These are phyloP conservation scores for Moxostoma hubbsi DNA, from an alignment of 2,797 vertebrate genomes.

Conservation along the genomic window DNA sequence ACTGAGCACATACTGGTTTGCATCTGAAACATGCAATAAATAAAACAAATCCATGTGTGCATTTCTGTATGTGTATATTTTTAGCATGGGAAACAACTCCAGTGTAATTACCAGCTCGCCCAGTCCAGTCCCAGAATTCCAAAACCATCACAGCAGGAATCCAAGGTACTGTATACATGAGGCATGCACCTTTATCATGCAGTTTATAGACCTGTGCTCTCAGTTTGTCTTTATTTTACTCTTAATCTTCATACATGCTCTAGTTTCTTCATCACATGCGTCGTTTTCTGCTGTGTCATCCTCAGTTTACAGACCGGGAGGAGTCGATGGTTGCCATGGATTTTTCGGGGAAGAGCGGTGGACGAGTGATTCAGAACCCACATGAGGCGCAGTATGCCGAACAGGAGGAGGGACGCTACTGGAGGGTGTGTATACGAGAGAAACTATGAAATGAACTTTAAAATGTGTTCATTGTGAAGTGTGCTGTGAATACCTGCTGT, in stretches of 20 bases:
- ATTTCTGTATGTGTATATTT: conserved; percentile 36
- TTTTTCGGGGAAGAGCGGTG: conserved; percentile 90
- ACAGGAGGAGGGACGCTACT: conserved; percentile 89
- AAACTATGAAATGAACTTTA: too few species aligned
- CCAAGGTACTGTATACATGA: conserved; percentile 74
- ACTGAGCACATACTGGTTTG: not conserved
- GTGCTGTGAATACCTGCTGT: too few species aligned
- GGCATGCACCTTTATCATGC: too few species aligned
- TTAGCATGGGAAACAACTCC: conserved; percentile 90
- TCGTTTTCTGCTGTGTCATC: not conserved
- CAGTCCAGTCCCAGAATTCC: conserved; percentile 74
- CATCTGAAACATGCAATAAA: not conserved
- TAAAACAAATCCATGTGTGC: not conserved
- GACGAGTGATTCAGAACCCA: conserved; percentile 89
- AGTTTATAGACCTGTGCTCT: too few species aligned
- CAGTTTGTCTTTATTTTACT: too few species aligned
- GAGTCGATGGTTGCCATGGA: conserved; percentile 94
- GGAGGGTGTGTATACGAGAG: conserved; percentile 80
- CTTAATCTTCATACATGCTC: too few species aligned
- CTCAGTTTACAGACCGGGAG: conserved; percentile 71
- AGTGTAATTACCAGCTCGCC: conserved; percentile 87
- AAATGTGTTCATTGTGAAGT: too few species aligned
- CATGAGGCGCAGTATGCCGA: conserved; percentile 84
- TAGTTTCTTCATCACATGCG: too few species aligned
- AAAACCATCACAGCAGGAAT: conserved; percentile 61